phyloP scores from a whole-genome alignment of 2,888 invertebrate species.

The Aphrophora alni region DNA sequence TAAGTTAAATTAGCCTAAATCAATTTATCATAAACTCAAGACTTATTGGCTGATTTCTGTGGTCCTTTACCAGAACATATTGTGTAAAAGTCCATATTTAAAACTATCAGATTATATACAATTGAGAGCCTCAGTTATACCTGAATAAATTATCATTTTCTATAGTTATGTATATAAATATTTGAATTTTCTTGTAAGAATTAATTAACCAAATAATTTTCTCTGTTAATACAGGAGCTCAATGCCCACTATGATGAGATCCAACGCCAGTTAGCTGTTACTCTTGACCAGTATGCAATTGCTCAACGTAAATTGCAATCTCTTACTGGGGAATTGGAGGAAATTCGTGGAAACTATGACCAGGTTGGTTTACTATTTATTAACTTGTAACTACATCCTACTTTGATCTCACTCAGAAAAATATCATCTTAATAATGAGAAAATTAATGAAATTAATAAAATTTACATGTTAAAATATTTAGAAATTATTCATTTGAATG shows the following conservation, averaged over 20 bases:
- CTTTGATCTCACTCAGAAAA: not conserved
- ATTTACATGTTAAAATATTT: constrained; percentile 16
- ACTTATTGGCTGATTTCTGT: too few species aligned
- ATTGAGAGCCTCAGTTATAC: too few species aligned
- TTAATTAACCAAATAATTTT: not conserved
- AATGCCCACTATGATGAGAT: constrained; percentile 96
- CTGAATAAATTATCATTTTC: too few species aligned
- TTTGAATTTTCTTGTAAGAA: too few species aligned
- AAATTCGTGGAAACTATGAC: constrained; percentile 91
- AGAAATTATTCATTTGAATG: too few species aligned
- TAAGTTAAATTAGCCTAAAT: too few species aligned
- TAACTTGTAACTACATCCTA: too few species aligned
- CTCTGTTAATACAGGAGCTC: constrained; percentile 69
- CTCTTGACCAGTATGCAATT: constrained; percentile 90
- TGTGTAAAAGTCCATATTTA: too few species aligned
- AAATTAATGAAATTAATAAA: not conserved
- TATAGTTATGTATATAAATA: too few species aligned
- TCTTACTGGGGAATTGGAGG: constrained; percentile 94
- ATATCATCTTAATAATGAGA: not conserved
- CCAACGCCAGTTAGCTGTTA: constrained; percentile 94
- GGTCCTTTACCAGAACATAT: too few species aligned
- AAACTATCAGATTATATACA: too few species aligned
- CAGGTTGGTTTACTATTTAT: constrained; percentile 65
- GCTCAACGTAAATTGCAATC: constrained; percentile 90
- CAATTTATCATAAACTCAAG: too few species aligned